These are phyloP conservation scores for Schrankia costaestrigalis DNA, from an alignment of 2,888 invertebrate genomes.

Conservation along the genomic window DNA sequence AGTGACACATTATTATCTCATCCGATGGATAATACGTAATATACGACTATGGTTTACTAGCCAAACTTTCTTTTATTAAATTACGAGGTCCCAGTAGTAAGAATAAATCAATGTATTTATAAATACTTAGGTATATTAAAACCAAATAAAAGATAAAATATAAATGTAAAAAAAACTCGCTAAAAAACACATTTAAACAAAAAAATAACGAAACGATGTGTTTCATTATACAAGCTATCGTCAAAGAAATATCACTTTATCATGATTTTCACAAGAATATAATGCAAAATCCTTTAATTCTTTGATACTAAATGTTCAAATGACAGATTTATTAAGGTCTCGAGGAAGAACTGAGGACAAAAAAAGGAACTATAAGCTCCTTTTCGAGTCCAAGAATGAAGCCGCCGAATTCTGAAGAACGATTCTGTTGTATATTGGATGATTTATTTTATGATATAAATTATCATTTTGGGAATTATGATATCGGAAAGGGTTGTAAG, in stretches of 20 bases:
- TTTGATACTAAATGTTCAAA: slow-evolving; percentile 45
- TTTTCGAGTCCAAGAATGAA: slow-evolving; percentile 52
- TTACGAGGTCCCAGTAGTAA: too few species aligned
- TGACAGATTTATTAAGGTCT: slow-evolving; percentile 69
- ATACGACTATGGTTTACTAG: too few species aligned
- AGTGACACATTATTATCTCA: too few species aligned
- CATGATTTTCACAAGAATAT: slow-evolving; percentile 51
- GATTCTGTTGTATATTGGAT: slow-evolving; percentile 41
- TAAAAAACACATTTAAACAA: slow-evolving; percentile 10
- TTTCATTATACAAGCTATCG: slow-evolving; percentile 31
- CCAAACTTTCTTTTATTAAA: too few species aligned
- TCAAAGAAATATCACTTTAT: slow-evolving; percentile 44
- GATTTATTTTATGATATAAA: slow-evolving; percentile 39
- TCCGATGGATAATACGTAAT: too few species aligned
- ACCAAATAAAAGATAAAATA: neutral
- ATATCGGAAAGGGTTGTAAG: slow-evolving; percentile 1
- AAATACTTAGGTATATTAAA: too few species aligned
- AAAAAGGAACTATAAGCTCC: slow-evolving; percentile 40
- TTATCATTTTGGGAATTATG: slow-evolving; percentile 10
- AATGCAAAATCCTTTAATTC: slow-evolving; percentile 48
- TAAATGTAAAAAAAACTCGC: neutral
- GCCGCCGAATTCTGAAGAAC: slow-evolving; percentile 46
- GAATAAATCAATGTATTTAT: too few species aligned
- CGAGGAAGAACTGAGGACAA: slow-evolving; percentile 39
- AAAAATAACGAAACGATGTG: slow-evolving; percentile 23